Evolutionary conservation across 2,888 invertebrate genomes (phyloP).

Genomic region (Anoncus sp.): DNA sequence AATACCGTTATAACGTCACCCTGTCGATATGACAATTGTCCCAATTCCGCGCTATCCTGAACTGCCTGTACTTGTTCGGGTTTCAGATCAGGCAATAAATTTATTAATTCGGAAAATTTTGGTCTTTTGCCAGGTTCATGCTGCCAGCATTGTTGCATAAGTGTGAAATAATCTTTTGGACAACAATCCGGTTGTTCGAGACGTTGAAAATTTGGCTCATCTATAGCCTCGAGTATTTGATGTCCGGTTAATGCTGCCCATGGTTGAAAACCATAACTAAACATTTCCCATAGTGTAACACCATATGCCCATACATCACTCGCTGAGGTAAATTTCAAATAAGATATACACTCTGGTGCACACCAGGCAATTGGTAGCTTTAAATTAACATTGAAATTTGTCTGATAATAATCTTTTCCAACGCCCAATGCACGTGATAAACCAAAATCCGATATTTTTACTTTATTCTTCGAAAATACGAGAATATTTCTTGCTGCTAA

Average conservation of each 20-base stretch:
- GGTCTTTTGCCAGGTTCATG: conserved; percentile 96
- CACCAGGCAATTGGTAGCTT: conserved; percentile 99
- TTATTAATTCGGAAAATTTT: conserved; percentile 93
- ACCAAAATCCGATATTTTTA: conserved; percentile 99
- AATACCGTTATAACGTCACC: conserved; percentile 97
- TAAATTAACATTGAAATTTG: conserved; percentile 98
- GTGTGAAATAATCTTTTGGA: conserved; percentile 94
- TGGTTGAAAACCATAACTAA: conserved; percentile 99
- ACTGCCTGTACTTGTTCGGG: conserved; percentile 97
- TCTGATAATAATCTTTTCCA: conserved; percentile 99
- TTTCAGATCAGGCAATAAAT: conserved; percentile 91
- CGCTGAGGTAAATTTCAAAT: conserved; percentile 97
- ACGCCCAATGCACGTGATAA: conserved; percentile 97
- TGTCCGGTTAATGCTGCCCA: conserved; percentile 98
- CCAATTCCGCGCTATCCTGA: conserved; percentile 86
- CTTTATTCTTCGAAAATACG: conserved; percentile 97
- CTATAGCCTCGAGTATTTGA: conserved; percentile 97
- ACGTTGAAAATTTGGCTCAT: conserved; percentile 95
- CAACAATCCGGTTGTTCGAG: conserved; percentile 97
- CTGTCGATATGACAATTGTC: conserved; percentile 92
- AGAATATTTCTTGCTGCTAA: conserved; percentile 99
- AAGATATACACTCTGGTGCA: conserved; percentile 99
- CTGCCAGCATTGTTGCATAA: conserved; percentile 99
- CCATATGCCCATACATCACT: conserved; percentile 99
- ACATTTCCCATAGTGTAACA: conserved; percentile 99